Percentiles rank a stretch among this genome's conserved stretches.
Evolutionary conservation across 2,113 vertebrate genomes (phyloP).

Genomic region (Fregata magnificens): DNA sequence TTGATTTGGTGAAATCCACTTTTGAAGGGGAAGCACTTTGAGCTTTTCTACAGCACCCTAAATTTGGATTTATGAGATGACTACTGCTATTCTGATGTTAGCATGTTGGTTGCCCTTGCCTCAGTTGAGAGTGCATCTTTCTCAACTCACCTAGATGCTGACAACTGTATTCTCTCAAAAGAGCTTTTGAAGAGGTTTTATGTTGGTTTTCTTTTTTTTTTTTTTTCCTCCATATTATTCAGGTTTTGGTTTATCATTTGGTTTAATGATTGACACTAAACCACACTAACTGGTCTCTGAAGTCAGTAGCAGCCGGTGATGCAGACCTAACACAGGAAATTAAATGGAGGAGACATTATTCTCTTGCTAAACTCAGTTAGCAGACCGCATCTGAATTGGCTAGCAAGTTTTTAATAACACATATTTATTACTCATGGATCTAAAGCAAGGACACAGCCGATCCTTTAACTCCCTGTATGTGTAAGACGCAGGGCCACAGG

Average conservation of each 20-base stretch:
- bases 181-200: neutral
- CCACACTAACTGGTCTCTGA: neutral
- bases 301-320: neutral
- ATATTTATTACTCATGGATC: neutral
- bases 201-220: neutral
- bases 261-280: neutral
- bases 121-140: neutral
- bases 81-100: neutral
- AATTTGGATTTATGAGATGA: neutral
- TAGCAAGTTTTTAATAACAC: neutral
- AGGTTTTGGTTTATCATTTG: neutral
- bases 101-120: accelerated
- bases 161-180: neutral
- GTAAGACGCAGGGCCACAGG: neutral
- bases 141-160: neutral
- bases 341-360: neutral
- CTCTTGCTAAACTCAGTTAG: neutral
- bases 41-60: neutral
- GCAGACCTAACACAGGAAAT: neutral
- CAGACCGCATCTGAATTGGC: neutral
- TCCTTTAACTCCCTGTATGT: neutral
- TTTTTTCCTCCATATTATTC: neutral
- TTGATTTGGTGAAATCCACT: neutral
- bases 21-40: neutral
- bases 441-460: neutral